Evolutionary conservation across 2,888 invertebrate genomes (phyloP), one percentile per base, ranked within the genome.

Genomic region (Nezara viridula): DNA sequence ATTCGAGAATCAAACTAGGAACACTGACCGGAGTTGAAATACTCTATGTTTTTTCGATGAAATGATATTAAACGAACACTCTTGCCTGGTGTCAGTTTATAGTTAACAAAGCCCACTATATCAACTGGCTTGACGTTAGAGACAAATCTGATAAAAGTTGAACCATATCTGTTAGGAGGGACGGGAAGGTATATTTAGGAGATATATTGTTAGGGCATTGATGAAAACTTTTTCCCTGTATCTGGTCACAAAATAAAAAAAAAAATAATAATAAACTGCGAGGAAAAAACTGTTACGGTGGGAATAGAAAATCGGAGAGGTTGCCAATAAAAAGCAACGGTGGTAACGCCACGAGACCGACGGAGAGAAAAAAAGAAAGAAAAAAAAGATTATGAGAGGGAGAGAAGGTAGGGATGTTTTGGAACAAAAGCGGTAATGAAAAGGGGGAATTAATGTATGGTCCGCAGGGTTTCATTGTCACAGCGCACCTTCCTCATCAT

Each of bases 401-500:
- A 66, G 66, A 66, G 66, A 32, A 32, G 7, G 32, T 40, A 44
- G 81, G 81, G 81, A 81, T 81, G 81, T 81, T 81, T 81, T 81
- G 81, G 81, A 81, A 81, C 81, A 81, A 81, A 81, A 44, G 24
- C 81, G 81, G 44, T 81, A 81, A 81, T 81, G 81, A 81, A 81
- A 81, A n/a, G 44, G 81, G 73, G 44, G 81, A 81, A 81, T 81
- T 81, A 81, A 81, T 81, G 81, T 81, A 44, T 81, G 81, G 81
- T 44, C 81, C 14, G 40, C 9, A 21, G 37, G 19, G 40, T 2
- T 12, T 21, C 32, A 44, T 81, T 81, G 81, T 81, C 44, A n/a
- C 24, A 0, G 9, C 10, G 7, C 24, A 81, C 81, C 44, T 81
- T 40, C 24, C 81, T 81, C 24, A 9, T 81, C 24, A 81, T 81